phyloP scores from a whole-genome alignment of 2,113 vertebrate genomes.

The Sclerurus mexicanus region DNA sequence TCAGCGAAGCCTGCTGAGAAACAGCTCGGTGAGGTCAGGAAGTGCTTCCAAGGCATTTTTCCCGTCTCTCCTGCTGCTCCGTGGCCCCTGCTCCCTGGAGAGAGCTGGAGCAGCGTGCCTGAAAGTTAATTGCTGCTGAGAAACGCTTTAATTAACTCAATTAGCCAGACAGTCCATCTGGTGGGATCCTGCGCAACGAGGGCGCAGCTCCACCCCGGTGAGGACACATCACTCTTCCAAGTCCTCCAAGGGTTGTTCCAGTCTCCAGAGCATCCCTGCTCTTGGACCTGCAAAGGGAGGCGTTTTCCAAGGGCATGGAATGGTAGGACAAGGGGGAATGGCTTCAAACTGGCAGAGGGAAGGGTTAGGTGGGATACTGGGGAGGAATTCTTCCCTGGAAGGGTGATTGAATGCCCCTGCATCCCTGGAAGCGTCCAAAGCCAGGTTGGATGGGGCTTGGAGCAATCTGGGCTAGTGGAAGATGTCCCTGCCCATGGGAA shows the following conservation, averaged over 20 bases:
- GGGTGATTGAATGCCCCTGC: neutral
- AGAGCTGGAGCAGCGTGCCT: neutral
- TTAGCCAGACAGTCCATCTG: constrained; percentile 19
- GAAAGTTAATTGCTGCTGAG: constrained; percentile 10
- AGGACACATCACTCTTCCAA: accelerated
- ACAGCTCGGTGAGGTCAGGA: neutral
- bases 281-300: neutral
- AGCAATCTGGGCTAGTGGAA: accelerated
- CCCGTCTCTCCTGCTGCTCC: neutral
- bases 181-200: neutral
- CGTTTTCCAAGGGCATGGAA: neutral
- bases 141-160: constrained; percentile 44
- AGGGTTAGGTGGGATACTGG: accelerated
- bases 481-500: neutral
- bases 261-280: neutral
- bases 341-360: neutral
- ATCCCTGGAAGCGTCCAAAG: neutral
- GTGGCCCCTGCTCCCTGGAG: neutral
- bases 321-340: neutral
- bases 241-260: accelerated
- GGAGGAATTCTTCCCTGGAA: neutral
- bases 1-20: accelerated
- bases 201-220: accelerated
- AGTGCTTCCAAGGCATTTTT: neutral
- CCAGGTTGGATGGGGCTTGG: accelerated